Conservation (phyloP, 37 sponge, comb jelly and placozoan species). For the Agelas oroides region DNA sequence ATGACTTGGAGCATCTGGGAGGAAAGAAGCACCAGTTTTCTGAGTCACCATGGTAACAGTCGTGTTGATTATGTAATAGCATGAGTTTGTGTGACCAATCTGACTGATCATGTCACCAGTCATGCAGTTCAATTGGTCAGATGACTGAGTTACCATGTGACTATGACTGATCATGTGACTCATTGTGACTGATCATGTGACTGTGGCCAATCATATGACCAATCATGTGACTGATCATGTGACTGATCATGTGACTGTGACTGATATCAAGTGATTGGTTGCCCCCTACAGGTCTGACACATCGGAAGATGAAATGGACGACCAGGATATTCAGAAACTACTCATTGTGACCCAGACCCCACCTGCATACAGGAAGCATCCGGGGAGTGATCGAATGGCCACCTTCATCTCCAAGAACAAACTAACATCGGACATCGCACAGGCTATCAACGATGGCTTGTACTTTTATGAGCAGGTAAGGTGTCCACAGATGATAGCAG, state of each 20-base stretch:
- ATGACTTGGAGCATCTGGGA: slow-evolving; percentile 49
- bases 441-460: slow-evolving; percentile 96
- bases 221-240: too few relatives aligned
- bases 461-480: slow-evolving; percentile 89
- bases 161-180: too few relatives aligned
- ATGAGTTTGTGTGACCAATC: too few relatives aligned
- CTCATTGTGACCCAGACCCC: slow-evolving; percentile 84
- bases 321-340: slow-evolving; percentile 71
- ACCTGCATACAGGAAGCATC: slow-evolving; percentile 42
- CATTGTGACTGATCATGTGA: too few relatives aligned
- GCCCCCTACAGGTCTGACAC: slow-evolving; percentile 49
- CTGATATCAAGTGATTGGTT: too few relatives aligned
- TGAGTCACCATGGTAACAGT: slow-evolving; percentile 31
- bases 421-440: slow-evolving; percentile 78
- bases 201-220: too few relatives aligned
- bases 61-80: too few relatives aligned
- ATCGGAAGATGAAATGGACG: slow-evolving; percentile 90
- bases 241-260: too few relatives aligned
- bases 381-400: slow-evolving; percentile 78
- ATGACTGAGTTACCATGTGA: too few relatives aligned
- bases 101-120: too few relatives aligned
- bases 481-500: too few relatives aligned
- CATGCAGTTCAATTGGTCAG: too few relatives aligned
- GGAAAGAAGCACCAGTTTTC: slow-evolving; percentile 68
- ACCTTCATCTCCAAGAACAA: slow-evolving; percentile 54